Base-by-base conservation (phyloP, 2,888 invertebrate genomes). In the Ectropis crepuscularia region DNA sequence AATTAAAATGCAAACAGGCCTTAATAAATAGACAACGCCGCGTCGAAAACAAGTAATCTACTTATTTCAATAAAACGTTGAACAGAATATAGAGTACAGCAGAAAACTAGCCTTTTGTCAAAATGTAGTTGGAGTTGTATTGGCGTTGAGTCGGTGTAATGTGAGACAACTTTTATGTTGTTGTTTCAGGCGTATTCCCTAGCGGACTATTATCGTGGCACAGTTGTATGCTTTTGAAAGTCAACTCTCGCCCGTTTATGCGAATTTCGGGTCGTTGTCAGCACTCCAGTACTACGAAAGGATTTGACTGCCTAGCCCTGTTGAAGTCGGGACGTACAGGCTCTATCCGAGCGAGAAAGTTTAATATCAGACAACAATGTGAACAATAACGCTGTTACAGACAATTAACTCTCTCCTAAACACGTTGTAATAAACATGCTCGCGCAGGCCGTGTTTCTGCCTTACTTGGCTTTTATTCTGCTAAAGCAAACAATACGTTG, bases 161-260 rank as follows among this genome's bases (percentile, higher is more conserved):
- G 16, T 28, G 16, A 28, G 16, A 28, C 16, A 28, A 68, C 58
- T 74, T 74, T 47, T 12, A 54, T n/a, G 55, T 39, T 55, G 55
- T 77, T 76, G 74, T 78, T 80, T 75, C 73, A 74, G 70, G 68
- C 67, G 47, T 69, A 73, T 66, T 82, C 82, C 80, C 80, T 68
- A 59, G 75, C 55, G 79, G 69, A 68, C 60, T 78, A 77, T 81
- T 79, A 81, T 69, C 74, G 72, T 73, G 70, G 66, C 71, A 74
- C 74, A 72, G 74, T 70, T 73, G 64, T 71, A 70, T 71, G 70
- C 63, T 75, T 72, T 68, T 69, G 63, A 76, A 75, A 76, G 74
- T 77, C 74, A 73, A 73, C 74, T 66, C 70, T 69, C 67, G 57
- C 66, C 70, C 63, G 69, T 77, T 77, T 73, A 68, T 69, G 71